phyloP scores from a whole-genome alignment of 2,797 vertebrate species.

The Apogon talboti region DNA sequence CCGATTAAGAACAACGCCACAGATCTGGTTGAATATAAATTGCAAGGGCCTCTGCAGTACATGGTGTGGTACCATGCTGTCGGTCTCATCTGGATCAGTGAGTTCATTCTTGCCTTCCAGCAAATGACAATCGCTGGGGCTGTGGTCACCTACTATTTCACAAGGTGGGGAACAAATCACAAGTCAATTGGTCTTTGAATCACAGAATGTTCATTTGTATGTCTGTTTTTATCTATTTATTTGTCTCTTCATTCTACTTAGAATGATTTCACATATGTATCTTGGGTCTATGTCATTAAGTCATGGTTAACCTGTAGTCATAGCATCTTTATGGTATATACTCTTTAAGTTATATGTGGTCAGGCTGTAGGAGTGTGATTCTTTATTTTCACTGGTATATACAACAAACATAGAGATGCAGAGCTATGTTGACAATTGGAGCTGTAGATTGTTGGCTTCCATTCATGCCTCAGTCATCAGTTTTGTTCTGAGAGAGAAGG shows the following conservation, averaged over 20 bases:
- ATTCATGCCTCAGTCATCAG: too few species aligned
- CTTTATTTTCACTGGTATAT: too few species aligned
- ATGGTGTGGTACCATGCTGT: conserved; percentile 96
- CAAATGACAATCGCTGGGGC: conserved; percentile 98
- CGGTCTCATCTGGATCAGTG: conserved; percentile 97
- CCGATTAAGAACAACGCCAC: conserved; percentile 87
- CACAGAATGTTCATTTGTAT: too few species aligned
- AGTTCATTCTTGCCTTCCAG: conserved; percentile 97
- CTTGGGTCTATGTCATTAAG: too few species aligned
- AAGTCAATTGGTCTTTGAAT: neutral
- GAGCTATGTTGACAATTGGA: too few species aligned
- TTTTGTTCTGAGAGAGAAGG: too few species aligned
- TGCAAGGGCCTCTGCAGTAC: conserved; percentile 90
- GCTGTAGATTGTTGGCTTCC: too few species aligned
- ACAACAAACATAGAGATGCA: too few species aligned
- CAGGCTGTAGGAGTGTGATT: too few species aligned
- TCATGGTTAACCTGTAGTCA: too few species aligned
- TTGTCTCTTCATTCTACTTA: neutral
- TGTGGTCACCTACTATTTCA: conserved; percentile 98
- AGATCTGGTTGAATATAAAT: conserved; percentile 88
- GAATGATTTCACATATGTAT: neutral
- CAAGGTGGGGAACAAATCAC: conserved; percentile 83
- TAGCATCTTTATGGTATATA: too few species aligned
- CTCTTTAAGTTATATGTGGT: too few species aligned
- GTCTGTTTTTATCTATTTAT: neutral